Evolutionary conservation across 2,888 invertebrate genomes (phyloP).

Genomic region (Eledone cirrhosa): DNA sequence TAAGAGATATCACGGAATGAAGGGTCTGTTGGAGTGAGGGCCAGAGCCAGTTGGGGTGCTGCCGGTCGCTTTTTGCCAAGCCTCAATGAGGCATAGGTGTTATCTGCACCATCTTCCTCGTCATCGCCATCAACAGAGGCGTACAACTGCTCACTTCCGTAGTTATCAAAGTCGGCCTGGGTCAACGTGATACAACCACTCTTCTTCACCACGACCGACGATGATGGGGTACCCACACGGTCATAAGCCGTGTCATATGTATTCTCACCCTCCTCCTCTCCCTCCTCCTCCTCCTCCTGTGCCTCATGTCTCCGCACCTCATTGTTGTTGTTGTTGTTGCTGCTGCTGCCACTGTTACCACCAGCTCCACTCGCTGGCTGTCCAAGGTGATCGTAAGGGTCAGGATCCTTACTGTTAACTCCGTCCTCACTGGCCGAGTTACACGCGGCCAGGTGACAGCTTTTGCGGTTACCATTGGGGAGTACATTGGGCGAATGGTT

Average conservation of each 20-base stretch:
- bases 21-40: neutral
- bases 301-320: conserved; percentile 38
- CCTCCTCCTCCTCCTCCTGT: conserved; percentile 40
- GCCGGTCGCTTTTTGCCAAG: neutral
- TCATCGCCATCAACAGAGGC: conserved; percentile 30
- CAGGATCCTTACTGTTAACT: neutral
- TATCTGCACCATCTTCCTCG: conserved; percentile 23
- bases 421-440: neutral
- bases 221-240: conserved; percentile 27
- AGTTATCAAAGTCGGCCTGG: conserved; percentile 19
- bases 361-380: conserved; percentile 10
- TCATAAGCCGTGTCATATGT: conserved; percentile 9
- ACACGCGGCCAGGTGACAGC: neutral
- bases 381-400: conserved; percentile 24
- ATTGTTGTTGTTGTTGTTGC: conserved; percentile 40
- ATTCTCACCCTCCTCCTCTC: conserved; percentile 35
- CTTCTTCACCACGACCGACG: neutral
- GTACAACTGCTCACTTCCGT: conserved; percentile 23
- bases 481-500: conserved; percentile 4
- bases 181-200: conserved; percentile 7
- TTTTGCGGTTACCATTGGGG: neutral
- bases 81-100: conserved; percentile 20
- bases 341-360: neutral
- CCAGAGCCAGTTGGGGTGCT: neutral
- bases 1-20: conserved; percentile 18